phyloP scores from a whole-genome alignment of 2,113 vertebrate genomes.

The Andinoacara biseriatus region DNA sequence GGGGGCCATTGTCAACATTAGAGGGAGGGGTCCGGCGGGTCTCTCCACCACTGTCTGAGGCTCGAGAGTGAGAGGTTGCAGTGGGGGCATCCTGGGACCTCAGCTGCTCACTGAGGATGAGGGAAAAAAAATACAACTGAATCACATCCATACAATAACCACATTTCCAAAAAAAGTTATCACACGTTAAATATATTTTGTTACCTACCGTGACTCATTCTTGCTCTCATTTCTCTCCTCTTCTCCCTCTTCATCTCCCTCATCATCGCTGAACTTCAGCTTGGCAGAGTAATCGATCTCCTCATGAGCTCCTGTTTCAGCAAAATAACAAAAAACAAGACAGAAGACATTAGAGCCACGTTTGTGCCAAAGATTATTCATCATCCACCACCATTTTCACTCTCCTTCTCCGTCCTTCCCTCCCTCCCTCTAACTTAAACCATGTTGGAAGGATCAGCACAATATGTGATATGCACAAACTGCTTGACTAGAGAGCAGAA shows the following conservation, averaged over 20 bases:
- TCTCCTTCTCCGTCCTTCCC: background rate
- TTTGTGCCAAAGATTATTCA: background rate
- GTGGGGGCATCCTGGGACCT: conserved; percentile 71
- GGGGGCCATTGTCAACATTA: conserved; percentile 77
- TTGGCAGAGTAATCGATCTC: conserved; percentile 96
- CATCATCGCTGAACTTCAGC: conserved; percentile 94
- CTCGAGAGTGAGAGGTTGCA: conserved; percentile 67
- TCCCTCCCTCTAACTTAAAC: conserved; percentile 1
- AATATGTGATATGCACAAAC: conserved; percentile 29
- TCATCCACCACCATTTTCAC: conserved; percentile 1
- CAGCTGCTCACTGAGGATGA: conserved; percentile 67
- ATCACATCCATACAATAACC: background rate
- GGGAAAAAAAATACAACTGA: background rate
- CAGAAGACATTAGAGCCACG: background rate
- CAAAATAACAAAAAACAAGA: background rate
- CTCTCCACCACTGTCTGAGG: conserved; percentile 75
- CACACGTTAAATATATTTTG: background rate
- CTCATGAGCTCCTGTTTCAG: conserved; percentile 87
- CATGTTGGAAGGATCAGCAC: conserved; percentile 20
- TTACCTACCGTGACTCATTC: conserved; percentile 77
- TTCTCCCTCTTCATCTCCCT: conserved; percentile 89
- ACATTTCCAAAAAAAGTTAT: background rate
- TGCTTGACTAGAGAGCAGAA: conserved; percentile 1
- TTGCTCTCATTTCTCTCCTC: conserved; percentile 82
- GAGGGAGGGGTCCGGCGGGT: conserved; percentile 78